Evolutionary conservation across 1,140 invertebrate species (phyloP).

Genomic region (Hyposmocoma kahamanoa): DNA sequence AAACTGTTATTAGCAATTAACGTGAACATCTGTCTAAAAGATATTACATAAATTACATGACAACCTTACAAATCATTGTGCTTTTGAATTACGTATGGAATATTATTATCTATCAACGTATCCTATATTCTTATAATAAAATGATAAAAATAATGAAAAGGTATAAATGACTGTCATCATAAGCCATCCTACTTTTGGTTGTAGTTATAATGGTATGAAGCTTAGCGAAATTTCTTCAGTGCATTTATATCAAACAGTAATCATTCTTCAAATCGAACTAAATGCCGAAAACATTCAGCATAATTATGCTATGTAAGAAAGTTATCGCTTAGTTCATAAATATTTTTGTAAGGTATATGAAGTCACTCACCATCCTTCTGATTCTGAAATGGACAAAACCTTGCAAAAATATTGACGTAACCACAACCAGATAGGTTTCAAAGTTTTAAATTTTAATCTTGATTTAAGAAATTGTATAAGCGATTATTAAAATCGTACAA

Average conservation of each 20-base stretch:
- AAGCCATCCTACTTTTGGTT: slow-evolving; percentile 16
- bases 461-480: background rate
- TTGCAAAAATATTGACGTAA: slow-evolving; percentile 56
- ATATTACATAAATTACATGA: slow-evolving; percentile 25
- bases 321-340: slow-evolving; percentile 45
- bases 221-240: slow-evolving; percentile 34
- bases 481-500: background rate
- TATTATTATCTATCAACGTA: slow-evolving; percentile 7
- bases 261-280: too few species aligned
- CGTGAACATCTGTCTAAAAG: background rate
- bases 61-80: slow-evolving; percentile 37
- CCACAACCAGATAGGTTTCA: slow-evolving; percentile 28
- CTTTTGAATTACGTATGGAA: slow-evolving; percentile 3
- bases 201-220: slow-evolving; percentile 32
- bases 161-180: background rate
- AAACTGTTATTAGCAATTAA: background rate
- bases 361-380: slow-evolving; percentile 60
- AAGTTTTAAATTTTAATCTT: background rate
- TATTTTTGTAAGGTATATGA: slow-evolving; percentile 55
- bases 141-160: background rate
- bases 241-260: slow-evolving; percentile 5
- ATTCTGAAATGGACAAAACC: slow-evolving; percentile 60
- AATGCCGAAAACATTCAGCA: too few species aligned
- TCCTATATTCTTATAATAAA: background rate
- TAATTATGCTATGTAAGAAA: slow-evolving; percentile 27